These are phyloP conservation scores for Lucilia cuprina DNA, from an alignment of 1,140 invertebrate species.

Conservation along the genomic window DNA sequence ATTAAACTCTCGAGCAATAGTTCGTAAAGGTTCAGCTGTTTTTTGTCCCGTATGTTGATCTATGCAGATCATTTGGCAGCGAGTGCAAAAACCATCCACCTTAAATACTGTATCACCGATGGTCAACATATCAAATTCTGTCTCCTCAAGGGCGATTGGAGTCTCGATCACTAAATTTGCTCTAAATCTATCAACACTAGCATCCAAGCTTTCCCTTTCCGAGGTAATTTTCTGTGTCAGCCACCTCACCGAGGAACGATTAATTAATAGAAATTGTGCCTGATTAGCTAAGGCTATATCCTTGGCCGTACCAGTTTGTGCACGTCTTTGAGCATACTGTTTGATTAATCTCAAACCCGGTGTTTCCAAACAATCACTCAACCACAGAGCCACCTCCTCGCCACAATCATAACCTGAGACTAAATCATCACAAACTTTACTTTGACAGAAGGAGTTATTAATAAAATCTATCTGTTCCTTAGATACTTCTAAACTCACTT, in stretches of 20 bases:
- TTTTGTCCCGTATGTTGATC: slow-evolving; percentile 83
- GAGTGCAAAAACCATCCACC: slow-evolving; percentile 79
- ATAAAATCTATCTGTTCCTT: slow-evolving; percentile 38
- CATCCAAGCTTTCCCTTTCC: slow-evolving; percentile 63
- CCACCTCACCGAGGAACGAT: slow-evolving; percentile 76
- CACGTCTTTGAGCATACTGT: slow-evolving; percentile 66
- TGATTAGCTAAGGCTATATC: slow-evolving; percentile 79
- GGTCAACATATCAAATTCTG: slow-evolving; percentile 71
- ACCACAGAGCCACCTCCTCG: slow-evolving; percentile 77
- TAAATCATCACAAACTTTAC: slow-evolving; percentile 86
- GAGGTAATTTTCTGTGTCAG: slow-evolving; percentile 69
- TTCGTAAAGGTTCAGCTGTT: slow-evolving; percentile 83
- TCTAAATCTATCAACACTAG: slow-evolving; percentile 71
- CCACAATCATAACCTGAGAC: slow-evolving; percentile 86
- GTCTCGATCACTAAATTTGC: slow-evolving; percentile 74
- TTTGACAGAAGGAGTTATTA: slow-evolving; percentile 68
- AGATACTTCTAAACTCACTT: slow-evolving; percentile 62
- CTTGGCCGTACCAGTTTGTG: slow-evolving; percentile 36
- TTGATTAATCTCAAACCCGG: slow-evolving; percentile 74
- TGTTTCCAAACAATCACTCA: slow-evolving; percentile 71
- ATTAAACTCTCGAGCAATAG: slow-evolving; percentile 75
- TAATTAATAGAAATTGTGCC: slow-evolving; percentile 87
- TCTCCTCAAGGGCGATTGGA: slow-evolving; percentile 76
- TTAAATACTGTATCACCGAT: slow-evolving; percentile 71
- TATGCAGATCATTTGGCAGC: slow-evolving; percentile 95